A percentile compares a stretch with the other conserved stretches of the same genome.
Conservation (phyloP, 2,888 invertebrate genomes). For the Boloria euphrosyne region DNA sequence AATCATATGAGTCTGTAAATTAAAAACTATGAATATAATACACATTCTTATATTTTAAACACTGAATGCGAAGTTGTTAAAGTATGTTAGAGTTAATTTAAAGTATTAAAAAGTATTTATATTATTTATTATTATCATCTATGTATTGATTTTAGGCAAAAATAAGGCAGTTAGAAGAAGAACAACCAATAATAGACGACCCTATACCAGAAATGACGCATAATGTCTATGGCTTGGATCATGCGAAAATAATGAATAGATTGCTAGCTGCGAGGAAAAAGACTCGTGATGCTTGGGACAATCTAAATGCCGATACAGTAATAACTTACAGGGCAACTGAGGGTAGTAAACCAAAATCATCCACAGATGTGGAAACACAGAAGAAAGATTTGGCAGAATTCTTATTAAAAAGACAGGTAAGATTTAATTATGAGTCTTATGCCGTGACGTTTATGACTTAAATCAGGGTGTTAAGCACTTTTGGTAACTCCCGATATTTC, state of each 20-base stretch:
- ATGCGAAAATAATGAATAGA: conserved; percentile 83
- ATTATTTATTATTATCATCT: not conserved
- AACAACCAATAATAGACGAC: conserved; percentile 59
- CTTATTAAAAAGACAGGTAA: conserved; percentile 76
- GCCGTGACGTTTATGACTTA: too few relatives aligned
- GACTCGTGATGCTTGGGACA: conserved; percentile 79
- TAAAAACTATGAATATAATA: too few relatives aligned
- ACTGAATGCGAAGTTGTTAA: too few relatives aligned
- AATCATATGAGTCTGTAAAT: too few relatives aligned
- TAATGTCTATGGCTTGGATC: conserved; percentile 87
- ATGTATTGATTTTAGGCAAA: conserved; percentile 57
- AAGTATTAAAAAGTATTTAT: too few relatives aligned
- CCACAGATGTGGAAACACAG: conserved; percentile 58
- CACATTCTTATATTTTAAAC: too few relatives aligned
- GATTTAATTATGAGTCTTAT: conserved; percentile 1
- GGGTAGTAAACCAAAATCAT: conserved; percentile 36
- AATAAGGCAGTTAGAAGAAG: conserved; percentile 67
- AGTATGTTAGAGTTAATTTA: too few relatives aligned
- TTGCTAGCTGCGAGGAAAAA: conserved; percentile 77
- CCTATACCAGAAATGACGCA: conserved; percentile 87
- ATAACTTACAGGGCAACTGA: conserved; percentile 60
- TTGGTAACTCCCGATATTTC: too few relatives aligned
- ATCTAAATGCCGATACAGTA: conserved; percentile 51
- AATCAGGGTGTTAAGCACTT: too few relatives aligned
- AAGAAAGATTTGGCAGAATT: conserved; percentile 80